Base-by-base conservation (phyloP, 2,113 vertebrate genomes). In the Hiodon tergisus region DNA sequence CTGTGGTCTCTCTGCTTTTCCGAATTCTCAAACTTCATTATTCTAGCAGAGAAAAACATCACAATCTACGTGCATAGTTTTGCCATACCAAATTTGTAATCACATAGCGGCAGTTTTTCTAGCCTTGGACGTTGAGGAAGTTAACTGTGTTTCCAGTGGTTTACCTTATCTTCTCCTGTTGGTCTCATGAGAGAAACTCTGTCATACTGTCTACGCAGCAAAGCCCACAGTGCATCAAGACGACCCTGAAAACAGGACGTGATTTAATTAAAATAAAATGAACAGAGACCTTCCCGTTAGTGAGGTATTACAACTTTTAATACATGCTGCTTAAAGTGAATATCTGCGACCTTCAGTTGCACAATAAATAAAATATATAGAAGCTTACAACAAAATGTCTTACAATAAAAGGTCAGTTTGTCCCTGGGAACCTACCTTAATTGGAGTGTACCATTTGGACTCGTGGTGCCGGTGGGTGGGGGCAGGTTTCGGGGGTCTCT, bases 101-200 rank as follows among this genome's bases (percentile, higher is more conserved):
- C 31, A 31, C 31, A 31, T 31, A 31, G 31, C 31, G 31, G 31
- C 31, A 31, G 31, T 31, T 31, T 31, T 31, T 31, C 31, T 9
- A 7, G 57, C n/a, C 46, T 67, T 48, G 3, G 46, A 8, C 7
- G 31, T 47, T 16, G 46, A 4, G 65, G 5, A 50, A 14, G 58
- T 17, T 13, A 3, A 13, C 16, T 57, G 14, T 4, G 46, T 52
- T 31, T 72, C 17, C 8, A 8, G 71, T 54, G 65, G 14, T 89
- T 75, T 85, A 96, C 97, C 94, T 96, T 93, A 57, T 98, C 95
- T 82, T 92, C 93, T 83, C 92, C 85, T 76, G 95, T 94, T 0
- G 97, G 97, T 77, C 97, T 92, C 97, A 98, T 98, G 85, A 98
- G 78, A 10, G 97, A 98, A 58, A 99, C 97, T 76, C 97, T 86